Evolutionary conservation across 2,113 vertebrate genomes (phyloP), one percentile per base, ranked within the genome.

Genomic region (Uria aalge): DNA sequence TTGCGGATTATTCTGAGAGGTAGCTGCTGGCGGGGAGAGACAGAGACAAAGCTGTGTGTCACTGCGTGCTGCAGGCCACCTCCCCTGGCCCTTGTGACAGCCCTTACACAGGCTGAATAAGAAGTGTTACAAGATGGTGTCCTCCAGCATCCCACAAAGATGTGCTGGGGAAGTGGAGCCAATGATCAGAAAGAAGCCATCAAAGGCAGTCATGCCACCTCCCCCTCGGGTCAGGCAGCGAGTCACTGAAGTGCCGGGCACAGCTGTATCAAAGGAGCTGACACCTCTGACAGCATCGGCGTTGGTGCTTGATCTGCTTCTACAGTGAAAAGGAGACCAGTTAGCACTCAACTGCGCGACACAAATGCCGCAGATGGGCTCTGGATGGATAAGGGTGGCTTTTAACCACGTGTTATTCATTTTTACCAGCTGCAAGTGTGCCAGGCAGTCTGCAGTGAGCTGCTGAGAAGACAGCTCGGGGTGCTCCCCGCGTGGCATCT

Each of bases 31-130:
- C 16, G 0, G 57, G 69, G 80, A 87, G 79, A 94, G 94, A 93
- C 83, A 92, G 90, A 96, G 92, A 94, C 96, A 96, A 95, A 96
- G 96, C 91, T 92, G 86, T 57, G 83, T 87, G 92, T 89, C 95
- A 89, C 94, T 32, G 94, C 6, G 5, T 87, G 80, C 92, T 81
- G 91, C 88, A 81, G 89, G 62, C 92, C 86, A 94, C 95, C 88
- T 95, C 94, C 96, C 83, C 88, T 53, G 75, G 90, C 82, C 95
- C 92, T 77, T n/a, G 55, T 62, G 93, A 82, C 96, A 95, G 92
- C 81, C 66, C 78, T 68, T 34, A 63, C 85, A 77, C 67, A 53
- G 63, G 26, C 88, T 96, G 96, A 96, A 94, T 90, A n/a, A 93
- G 90, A 92, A 95, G 48, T 32, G 29, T 87, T 95, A 78, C 88